These are phyloP conservation scores for Atlantisia rogersi DNA, from an alignment of 2,113 vertebrate genomes.

Conservation along the genomic window DNA sequence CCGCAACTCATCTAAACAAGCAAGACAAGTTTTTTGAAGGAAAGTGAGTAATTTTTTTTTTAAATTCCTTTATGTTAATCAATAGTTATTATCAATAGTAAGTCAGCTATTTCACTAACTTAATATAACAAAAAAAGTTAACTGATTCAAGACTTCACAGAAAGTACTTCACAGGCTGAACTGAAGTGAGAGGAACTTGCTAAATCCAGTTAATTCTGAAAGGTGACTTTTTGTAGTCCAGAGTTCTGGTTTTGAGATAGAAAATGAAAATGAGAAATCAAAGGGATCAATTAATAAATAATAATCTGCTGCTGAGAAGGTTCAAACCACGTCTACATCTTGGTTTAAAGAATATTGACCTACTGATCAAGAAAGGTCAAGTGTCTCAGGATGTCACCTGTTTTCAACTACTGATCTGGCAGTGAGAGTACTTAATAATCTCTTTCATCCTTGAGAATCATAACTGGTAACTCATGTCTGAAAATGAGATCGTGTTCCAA, in stretches of 20 bases:
- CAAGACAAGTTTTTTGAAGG: background rate
- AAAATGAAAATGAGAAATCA: conserved; percentile 11
- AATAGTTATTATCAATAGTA: background rate
- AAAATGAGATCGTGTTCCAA: background rate
- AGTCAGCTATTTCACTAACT: background rate
- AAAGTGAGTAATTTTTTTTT: background rate
- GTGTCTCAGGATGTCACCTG: background rate
- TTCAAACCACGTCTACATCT: background rate
- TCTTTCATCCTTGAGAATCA: background rate
- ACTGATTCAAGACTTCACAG: background rate
- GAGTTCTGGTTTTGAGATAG: background rate
- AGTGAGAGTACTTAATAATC: conserved; percentile 2
- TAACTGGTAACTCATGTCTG: background rate
- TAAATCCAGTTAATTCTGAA: conserved; percentile 27
- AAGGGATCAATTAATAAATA: conserved; percentile 9
- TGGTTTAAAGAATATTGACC: conserved; percentile 7
- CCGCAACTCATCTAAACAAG: background rate
- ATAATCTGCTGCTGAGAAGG: background rate
- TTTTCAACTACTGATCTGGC: background rate
- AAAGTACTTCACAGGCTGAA: background rate
- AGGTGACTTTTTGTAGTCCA: background rate
- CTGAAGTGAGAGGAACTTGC: background rate
- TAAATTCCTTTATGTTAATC: background rate
- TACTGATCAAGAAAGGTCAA: conserved; percentile 26
- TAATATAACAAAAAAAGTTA: background rate